Evolutionary conservation across 2,113 vertebrate genomes (phyloP).

Genomic region (Oryzias melastigma): DNA sequence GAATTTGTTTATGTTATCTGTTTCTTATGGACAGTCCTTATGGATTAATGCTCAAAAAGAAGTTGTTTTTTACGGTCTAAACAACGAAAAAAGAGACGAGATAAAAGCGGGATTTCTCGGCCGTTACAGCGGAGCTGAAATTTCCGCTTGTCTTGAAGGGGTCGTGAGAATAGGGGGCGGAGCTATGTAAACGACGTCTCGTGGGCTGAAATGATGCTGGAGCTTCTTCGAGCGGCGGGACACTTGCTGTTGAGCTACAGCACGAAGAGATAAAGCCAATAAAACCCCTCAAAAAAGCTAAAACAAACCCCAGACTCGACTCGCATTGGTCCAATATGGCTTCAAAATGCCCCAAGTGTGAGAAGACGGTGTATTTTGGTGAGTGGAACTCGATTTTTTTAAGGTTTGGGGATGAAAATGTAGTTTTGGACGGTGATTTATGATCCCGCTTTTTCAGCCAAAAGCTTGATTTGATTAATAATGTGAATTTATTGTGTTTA

Average conservation of each 20-base stretch:
- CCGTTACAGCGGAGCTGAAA: neutral
- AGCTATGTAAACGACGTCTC: constrained; percentile 65
- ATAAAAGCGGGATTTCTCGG: neutral
- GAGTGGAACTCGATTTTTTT: constrained; percentile 53
- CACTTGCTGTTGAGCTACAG: constrained; percentile 52
- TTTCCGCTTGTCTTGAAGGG: constrained; percentile 23
- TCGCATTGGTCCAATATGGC: constrained; percentile 76
- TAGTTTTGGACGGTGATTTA: constrained; percentile 19
- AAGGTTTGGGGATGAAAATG: neutral
- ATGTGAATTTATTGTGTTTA: too few relatives aligned
- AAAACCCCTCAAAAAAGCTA: constrained; percentile 1
- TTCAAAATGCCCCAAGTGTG: constrained; percentile 94
- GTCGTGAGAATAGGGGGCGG: constrained; percentile 45
- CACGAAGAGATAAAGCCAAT: constrained; percentile 11
- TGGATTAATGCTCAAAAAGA: neutral
- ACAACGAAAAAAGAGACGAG: neutral
- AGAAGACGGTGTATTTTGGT: constrained; percentile 96
- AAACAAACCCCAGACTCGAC: constrained; percentile 34
- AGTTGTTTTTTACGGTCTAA: neutral
- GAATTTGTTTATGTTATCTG: too few relatives aligned
- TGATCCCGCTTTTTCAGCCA: neutral
- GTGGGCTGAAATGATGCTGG: constrained; percentile 57
- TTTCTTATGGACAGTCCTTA: neutral
- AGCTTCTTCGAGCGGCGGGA: constrained; percentile 26
- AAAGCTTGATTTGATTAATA: too few relatives aligned